Evolutionary conservation across 2,113 vertebrate species (phyloP).

Genomic region (Tragulus kanchil): DNA sequence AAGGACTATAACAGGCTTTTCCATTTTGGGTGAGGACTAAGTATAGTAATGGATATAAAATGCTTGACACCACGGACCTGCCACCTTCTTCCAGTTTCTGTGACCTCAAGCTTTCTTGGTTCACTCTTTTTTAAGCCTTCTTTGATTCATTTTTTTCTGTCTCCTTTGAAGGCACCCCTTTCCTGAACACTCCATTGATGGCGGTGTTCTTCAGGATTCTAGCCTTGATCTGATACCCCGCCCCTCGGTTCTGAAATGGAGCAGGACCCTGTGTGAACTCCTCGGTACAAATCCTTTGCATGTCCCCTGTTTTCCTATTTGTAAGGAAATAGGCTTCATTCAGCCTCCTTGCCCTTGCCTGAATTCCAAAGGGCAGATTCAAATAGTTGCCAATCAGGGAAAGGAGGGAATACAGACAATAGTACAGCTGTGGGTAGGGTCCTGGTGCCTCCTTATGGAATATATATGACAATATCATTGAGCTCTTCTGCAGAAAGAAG

Average conservation of each 20-base stretch:
- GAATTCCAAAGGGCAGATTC: background rate
- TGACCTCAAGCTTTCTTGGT: background rate
- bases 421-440: background rate
- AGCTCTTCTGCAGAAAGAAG: background rate
- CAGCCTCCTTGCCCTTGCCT: background rate
- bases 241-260: background rate
- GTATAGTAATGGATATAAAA: background rate
- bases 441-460: background rate
- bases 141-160: constrained; percentile 21
- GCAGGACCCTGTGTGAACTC: background rate
- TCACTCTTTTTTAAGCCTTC: background rate
- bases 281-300: background rate
- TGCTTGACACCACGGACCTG: background rate
- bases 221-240: background rate
- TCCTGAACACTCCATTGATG: background rate
- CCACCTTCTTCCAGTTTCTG: background rate
- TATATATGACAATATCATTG: background rate
- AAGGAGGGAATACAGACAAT: background rate
- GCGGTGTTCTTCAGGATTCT: background rate
- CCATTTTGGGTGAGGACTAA: background rate
- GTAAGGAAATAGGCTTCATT: background rate
- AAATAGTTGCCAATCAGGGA: background rate
- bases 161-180: background rate
- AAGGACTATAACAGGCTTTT: background rate
- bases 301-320: background rate